Conservation (phyloP, 2,888 invertebrate species). For the Chrysolina americana region DNA sequence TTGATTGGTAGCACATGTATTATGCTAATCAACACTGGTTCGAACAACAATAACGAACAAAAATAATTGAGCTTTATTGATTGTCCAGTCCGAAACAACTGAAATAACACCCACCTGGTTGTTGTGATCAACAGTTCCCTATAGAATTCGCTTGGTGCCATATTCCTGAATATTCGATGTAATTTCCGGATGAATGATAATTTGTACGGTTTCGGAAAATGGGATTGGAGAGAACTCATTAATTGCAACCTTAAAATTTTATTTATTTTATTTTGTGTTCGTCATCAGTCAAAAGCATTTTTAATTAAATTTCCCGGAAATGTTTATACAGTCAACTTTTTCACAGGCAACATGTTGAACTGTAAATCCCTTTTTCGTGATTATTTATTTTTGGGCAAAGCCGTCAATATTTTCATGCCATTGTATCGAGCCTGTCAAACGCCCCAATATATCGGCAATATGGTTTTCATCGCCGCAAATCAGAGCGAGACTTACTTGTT, state of each 20-base stretch:
- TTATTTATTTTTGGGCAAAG: no score
- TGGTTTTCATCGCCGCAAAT: no score
- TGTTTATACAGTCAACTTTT: neutral
- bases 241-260: conserved; percentile 15
- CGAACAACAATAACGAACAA: neutral
- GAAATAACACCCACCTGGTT: neutral
- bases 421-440: no score
- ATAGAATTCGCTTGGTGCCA: neutral
- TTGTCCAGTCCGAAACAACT: neutral
- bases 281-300: neutral
- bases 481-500: no score
- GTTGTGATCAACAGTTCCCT: neutral
- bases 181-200: conserved; percentile 8
- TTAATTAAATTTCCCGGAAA: neutral
- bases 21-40: neutral
- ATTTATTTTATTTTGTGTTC: conserved; percentile 2
- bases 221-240: conserved; percentile 3
- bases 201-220: conserved; percentile 17
- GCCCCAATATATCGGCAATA: no score
- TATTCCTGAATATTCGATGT: conserved; percentile 8
- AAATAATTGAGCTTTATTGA: neutral
- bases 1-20: neutral
- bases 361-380: no score
- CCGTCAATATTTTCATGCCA: no score
- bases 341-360: neutral